Conservation (phyloP, 2,113 vertebrate genomes). For the Hepsetus odoe region DNA sequence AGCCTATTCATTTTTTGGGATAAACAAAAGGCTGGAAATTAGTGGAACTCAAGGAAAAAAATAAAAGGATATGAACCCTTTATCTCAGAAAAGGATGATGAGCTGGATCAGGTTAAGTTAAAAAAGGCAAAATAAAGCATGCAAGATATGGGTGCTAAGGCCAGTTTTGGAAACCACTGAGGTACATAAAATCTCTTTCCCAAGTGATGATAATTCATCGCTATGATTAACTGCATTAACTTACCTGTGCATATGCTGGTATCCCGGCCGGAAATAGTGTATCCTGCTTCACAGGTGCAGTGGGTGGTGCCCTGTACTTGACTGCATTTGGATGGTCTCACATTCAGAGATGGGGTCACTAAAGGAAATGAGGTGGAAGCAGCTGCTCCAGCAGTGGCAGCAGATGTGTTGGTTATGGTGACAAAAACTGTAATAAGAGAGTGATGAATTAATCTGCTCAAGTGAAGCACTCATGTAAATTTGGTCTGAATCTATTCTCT, state of each 20-base stretch:
- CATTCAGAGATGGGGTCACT: constrained; percentile 70
- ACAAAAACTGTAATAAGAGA: constrained; percentile 69
- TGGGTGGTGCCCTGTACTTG: constrained; percentile 74
- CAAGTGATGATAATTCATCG: too few species aligned
- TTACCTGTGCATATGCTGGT: constrained; percentile 80
- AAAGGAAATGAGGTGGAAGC: constrained; percentile 64
- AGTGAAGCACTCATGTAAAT: not conserved
- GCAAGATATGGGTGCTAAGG: not conserved
- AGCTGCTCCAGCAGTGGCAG: constrained; percentile 57
- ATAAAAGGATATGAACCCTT: not conserved
- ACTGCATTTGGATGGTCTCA: constrained; percentile 79
- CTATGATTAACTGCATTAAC: too few species aligned
- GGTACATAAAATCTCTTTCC: not conserved
- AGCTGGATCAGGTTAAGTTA: too few species aligned
- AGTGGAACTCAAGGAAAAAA: not conserved
- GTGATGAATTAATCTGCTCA: not conserved
- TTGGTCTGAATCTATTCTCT: too few species aligned
- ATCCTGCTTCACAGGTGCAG: constrained; percentile 84
- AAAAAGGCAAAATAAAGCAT: not conserved
- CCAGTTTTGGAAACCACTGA: not conserved
- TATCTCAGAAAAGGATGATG: not conserved
- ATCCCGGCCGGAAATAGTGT: constrained; percentile 78
- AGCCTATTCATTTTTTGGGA: too few species aligned
- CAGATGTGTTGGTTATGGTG: constrained; percentile 70
- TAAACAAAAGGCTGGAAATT: too few species aligned